Percentiles rank a stretch among this genome's conserved stretches.
Conservation (phyloP, 2,888 invertebrate genomes). For the Hyppa rectilinea region DNA sequence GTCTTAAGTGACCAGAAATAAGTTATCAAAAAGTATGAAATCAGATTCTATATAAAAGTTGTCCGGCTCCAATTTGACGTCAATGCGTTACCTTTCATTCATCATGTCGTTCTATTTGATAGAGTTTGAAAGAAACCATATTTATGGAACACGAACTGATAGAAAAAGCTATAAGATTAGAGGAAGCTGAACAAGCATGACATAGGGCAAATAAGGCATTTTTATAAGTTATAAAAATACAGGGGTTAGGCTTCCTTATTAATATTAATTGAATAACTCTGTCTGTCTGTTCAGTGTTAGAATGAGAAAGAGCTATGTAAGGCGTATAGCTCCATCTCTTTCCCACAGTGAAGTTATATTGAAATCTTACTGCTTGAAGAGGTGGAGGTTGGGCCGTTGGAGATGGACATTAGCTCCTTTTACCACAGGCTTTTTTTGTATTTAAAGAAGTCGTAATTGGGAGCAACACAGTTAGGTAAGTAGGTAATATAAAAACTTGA, state of each 20-base stretch:
- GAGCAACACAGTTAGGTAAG: too few relatives aligned
- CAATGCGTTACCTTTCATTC: not conserved
- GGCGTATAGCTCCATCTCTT: too few relatives aligned
- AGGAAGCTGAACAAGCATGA: constrained; percentile 4
- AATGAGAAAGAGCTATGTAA: too few relatives aligned
- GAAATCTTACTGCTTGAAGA: too few relatives aligned
- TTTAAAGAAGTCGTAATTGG: too few relatives aligned
- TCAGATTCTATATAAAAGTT: not conserved
- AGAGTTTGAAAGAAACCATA: constrained; percentile 25
- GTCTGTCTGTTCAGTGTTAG: too few relatives aligned
- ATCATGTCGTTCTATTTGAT: constrained; percentile 4
- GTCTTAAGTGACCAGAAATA: not conserved
- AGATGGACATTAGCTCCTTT: too few relatives aligned
- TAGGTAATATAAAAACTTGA: too few relatives aligned
- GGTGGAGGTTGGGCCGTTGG: too few relatives aligned
- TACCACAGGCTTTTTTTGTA: too few relatives aligned
- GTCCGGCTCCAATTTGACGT: not conserved
- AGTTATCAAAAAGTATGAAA: not conserved
- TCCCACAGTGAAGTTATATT: too few relatives aligned
- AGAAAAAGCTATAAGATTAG: constrained; percentile 2
- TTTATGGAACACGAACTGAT: constrained; percentile 2
- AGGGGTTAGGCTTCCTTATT: not conserved
- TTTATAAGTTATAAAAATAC: not conserved
- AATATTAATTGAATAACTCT: not conserved
- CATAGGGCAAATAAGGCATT: too few relatives aligned